Evolutionary conservation across 2,113 vertebrate genomes (phyloP), one percentile per base, ranked within the genome.

Genomic region (Illadopsis cleaveri): DNA sequence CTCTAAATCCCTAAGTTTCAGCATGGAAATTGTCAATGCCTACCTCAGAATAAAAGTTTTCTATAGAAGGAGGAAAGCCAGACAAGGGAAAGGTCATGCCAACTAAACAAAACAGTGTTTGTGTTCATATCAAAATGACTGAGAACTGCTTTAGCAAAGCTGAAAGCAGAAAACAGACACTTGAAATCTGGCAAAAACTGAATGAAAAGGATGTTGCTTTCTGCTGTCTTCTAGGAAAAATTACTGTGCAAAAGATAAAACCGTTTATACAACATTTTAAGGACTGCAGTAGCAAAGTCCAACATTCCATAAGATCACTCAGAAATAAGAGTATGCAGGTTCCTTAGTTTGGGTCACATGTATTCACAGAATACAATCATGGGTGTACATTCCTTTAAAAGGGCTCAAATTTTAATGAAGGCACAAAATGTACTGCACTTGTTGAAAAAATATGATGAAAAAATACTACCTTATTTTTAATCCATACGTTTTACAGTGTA

Each of bases 401-500:
- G 28, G 13, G 11, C 14, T 48, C 40, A 77, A 13, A 25, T 28
- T 58, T 81, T 8, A 35, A 20, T 2, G 5, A 62, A 76, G 15
- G n/a, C 21, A 68, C 14, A 81, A 47, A 62, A 72, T 8, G 10
- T 31, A 47, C 12, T 21, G 20, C 2, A 1, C 20, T 18, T 18
- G 4, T 10, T 58, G 27, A 51, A 82, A 66, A 81, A 51, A 65
- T 4, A 33, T 0, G 3, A n/a, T 21, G 19, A 47, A 81, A 79
- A 71, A 77, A n/a, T 35, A 35, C 38, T 38, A 44, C 3, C 4
- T 3, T 5, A n/a, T 53, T 79, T 47, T 85, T 6, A 40, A 40
- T 58, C 15, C 27, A 17, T 6, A 5, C 0, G 0, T 50, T 65
- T 72, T 33, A 65, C 10, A 11, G 24, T 12, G 3, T 33, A 38